Evolutionary conservation across 92 coral and sea anemone genomes (phyloP).

Genomic region (Porites divaricata): DNA sequence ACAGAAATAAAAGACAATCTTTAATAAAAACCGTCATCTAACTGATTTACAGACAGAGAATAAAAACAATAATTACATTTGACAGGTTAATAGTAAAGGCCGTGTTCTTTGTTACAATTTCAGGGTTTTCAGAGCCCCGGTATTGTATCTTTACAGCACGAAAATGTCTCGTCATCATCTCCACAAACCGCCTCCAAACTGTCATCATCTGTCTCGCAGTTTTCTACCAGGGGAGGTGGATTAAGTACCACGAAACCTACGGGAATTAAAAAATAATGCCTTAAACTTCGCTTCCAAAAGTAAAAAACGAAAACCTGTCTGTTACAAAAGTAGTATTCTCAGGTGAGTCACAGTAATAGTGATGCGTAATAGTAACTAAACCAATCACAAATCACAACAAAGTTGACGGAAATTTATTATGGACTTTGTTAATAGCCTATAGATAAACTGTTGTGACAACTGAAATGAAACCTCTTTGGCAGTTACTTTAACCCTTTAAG

Average conservation of each 20-base stretch:
- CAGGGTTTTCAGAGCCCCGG: slow-evolving; percentile 50
- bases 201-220: slow-evolving; percentile 78
- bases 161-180: slow-evolving; percentile 96
- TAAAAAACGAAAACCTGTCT: background rate
- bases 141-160: slow-evolving; percentile 93
- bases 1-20: no score
- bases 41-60: background rate
- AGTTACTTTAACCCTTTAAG: no score
- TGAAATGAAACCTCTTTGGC: background rate
- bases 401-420: background rate
- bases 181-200: slow-evolving; percentile 82
- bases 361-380: background rate
- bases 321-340: background rate
- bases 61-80: slow-evolving; percentile 10
- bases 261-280: slow-evolving; percentile 22
- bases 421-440: no score
- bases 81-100: background rate
- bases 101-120: slow-evolving; percentile 2
- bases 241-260: slow-evolving; percentile 43
- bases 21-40: no score
- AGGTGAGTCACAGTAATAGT: background rate
- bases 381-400: background rate
- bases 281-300: slow-evolving; percentile 2
- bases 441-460: no score
- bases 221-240: slow-evolving; percentile 56